Evolutionary conservation across 2,113 vertebrate genomes (phyloP).

Genomic region (Edolisoma coerulescens): DNA sequence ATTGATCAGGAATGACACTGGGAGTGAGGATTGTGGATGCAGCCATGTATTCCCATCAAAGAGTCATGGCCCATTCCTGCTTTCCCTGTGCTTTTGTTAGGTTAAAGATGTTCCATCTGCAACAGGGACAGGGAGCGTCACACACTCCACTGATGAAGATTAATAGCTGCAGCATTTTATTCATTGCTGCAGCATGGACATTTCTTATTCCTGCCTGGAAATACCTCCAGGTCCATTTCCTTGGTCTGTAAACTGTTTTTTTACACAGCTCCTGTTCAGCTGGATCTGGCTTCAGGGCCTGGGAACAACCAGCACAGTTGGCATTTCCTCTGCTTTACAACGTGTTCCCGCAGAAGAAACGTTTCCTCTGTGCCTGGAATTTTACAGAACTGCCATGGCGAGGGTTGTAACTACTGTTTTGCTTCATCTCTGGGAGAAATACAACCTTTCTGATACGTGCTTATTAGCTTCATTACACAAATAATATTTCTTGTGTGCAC

Average conservation of each 20-base stretch:
- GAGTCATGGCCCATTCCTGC: not conserved
- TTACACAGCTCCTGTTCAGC: not conserved
- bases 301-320: not conserved
- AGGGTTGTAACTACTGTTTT: not conserved
- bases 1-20: not conserved
- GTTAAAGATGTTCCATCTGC: not conserved
- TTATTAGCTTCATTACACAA: not conserved
- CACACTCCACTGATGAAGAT: not conserved
- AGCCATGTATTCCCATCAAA: not conserved
- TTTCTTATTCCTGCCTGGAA: not conserved
- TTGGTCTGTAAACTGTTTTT: not conserved
- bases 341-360: not conserved
- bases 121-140: not conserved
- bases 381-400: not conserved
- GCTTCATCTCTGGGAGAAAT: not conserved
- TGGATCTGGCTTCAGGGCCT: not conserved
- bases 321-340: not conserved
- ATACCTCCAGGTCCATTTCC: not conserved
- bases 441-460: not conserved
- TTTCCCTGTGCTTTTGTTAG: not conserved
- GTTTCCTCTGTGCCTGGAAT: not conserved
- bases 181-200: not conserved
- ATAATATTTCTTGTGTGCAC: not conserved
- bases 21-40: not conserved
- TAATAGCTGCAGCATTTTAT: not conserved